These are phyloP conservation scores for Conus betulinus DNA, from an alignment of 1,140 invertebrate genomes.

Conservation along the genomic window DNA sequence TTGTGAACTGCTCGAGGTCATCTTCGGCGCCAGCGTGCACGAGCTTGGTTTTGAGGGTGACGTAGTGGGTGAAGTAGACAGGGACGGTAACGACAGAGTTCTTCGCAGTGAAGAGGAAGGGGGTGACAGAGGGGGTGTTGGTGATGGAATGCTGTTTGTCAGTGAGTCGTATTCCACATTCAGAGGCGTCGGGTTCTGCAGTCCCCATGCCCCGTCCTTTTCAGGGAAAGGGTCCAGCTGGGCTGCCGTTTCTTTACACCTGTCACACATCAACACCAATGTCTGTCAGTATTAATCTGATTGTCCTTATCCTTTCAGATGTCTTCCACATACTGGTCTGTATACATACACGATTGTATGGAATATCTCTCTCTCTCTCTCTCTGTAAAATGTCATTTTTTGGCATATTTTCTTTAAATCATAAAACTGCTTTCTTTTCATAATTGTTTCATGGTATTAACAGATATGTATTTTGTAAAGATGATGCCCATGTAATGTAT, in stretches of 20 bases:
- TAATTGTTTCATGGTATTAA: neutral
- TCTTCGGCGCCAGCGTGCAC: neutral
- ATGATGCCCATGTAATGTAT: neutral
- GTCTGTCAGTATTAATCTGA: too few species aligned
- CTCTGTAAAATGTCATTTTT: neutral
- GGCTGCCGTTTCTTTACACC: neutral
- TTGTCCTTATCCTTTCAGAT: too few species aligned
- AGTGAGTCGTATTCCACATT: neutral
- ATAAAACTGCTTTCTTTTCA: neutral
- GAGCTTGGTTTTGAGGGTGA: neutral
- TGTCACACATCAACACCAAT: neutral
- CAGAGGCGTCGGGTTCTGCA: neutral
- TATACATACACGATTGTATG: neutral
- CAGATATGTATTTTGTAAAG: neutral
- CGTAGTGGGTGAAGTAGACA: neutral
- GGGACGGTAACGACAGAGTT: neutral
- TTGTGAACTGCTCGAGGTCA: neutral
- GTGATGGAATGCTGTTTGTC: neutral
- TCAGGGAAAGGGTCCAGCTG: neutral
- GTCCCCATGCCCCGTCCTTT: neutral
- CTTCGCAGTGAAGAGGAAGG: neutral
- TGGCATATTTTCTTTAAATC: neutral
- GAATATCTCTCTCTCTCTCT: neutral
- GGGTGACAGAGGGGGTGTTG: neutral
- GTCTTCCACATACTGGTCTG: neutral